Evolutionary conservation across 2,888 invertebrate species (phyloP), one percentile per base, ranked within the genome.

Genomic region (Troides helena): DNA sequence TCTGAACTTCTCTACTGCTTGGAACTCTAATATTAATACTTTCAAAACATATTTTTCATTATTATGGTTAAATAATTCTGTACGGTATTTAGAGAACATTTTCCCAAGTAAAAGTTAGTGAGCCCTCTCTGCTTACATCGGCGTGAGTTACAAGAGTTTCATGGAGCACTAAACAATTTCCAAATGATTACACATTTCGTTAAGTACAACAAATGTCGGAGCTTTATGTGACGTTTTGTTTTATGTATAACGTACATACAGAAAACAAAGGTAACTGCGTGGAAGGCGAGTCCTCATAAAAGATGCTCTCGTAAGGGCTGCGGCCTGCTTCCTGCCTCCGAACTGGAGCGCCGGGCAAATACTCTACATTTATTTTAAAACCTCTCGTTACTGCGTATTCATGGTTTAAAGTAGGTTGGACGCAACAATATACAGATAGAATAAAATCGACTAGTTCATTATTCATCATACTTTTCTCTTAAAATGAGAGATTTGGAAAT

Each of bases 251-350:
- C 64, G 56, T 56, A 64, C 70, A 66, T 62, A 56, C 58, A 60
- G 64, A 62, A 62, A 67, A 70, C 70, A 70, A 70, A 67, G 67
- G 70, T 70, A 67, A 67, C 73, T 66, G 67, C 70, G 65, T 74
- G 71, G 70, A 72, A 71, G 72, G 67, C 73, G 71, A 73, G 73
- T 74, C 72, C 73, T 76, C 75, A 78, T 79, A 79, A 81, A 81
- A 79, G 78, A 79, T 73, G 73, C 74, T 72, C 74, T 71, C 73
- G 58, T 71, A 75, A 77, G 78, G 75, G 77, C 74, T 77, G 75
- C 76, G 81, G 77, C 81, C 80, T 79, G 78, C 73, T 78, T 76
- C 72, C 72, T 73, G 72, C 64, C 68, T 73, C 71, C 66, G 75
- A 75, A 77, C 75, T 78, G 72, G 79, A 74, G 73, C 80, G 73